phyloP scores from a whole-genome alignment of 1,140 invertebrate species.

The Anastrepha obliqua region DNA sequence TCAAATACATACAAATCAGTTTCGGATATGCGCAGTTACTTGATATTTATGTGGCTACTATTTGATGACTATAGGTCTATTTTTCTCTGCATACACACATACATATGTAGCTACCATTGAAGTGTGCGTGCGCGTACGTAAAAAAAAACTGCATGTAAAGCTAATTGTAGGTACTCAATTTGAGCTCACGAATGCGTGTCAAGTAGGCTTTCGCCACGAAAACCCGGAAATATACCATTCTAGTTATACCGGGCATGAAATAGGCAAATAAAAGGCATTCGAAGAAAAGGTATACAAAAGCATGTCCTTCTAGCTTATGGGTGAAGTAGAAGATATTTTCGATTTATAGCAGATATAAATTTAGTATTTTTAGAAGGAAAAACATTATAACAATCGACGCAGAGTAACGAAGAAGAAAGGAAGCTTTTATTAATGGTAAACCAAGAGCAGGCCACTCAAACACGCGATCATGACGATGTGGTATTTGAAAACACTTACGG shows the following conservation, averaged over 20 bases:
- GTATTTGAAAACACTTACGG: neutral
- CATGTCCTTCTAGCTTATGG: too few species aligned
- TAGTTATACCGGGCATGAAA: neutral
- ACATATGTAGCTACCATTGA: neutral
- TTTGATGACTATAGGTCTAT: neutral
- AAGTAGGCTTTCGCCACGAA: neutral
- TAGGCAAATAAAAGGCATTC: neutral
- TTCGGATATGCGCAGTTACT: slow-evolving; percentile 18
- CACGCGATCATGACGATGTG: neutral
- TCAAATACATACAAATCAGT: neutral
- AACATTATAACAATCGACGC: too few species aligned
- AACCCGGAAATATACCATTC: neutral
- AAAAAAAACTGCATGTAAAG: neutral
- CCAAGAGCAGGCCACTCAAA: neutral
- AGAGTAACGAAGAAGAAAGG: too few species aligned
- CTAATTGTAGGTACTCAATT: slow-evolving; percentile 22
- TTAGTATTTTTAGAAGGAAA: too few species aligned
- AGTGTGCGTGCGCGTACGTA: neutral
- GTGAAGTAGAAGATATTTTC: neutral
- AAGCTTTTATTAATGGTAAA: too few species aligned
- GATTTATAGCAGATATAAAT: too few species aligned
- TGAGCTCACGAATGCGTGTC: slow-evolving; percentile 16
- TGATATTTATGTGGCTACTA: neutral
- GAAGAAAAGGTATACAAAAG: neutral
- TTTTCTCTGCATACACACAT: neutral